These are phyloP conservation scores for Lateolabrax maculatus DNA, from an alignment of 2,797 vertebrate species.

Conservation along the genomic window DNA sequence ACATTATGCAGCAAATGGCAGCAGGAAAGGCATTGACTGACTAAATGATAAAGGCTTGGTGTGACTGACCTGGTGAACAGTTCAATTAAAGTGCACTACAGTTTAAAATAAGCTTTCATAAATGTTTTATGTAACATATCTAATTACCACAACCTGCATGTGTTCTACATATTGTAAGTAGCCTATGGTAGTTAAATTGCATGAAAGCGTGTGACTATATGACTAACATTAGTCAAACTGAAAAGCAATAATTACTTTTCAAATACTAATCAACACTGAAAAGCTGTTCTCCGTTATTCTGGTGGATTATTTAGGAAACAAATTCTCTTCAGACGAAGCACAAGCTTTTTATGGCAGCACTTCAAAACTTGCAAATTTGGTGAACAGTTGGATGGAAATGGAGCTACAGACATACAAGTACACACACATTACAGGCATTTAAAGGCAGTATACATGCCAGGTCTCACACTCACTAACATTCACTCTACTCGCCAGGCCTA, in stretches of 20 bases:
- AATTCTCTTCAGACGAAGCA: constrained; percentile 36
- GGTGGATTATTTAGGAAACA: constrained; percentile 37
- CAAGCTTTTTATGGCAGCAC: constrained; percentile 61
- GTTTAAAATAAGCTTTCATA: constrained; percentile 4
- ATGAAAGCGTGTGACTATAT: neutral
- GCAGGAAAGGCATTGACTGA: constrained; percentile 1
- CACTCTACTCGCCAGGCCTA: constrained; percentile 28
- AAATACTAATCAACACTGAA: neutral
- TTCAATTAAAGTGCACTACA: constrained; percentile 23
- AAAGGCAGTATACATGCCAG: constrained; percentile 33
- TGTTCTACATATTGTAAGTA: neutral
- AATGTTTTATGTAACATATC: neutral
- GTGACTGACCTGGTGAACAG: neutral
- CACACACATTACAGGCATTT: constrained; percentile 41
- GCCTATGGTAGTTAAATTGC: neutral
- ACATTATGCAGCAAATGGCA: neutral
- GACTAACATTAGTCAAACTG: neutral
- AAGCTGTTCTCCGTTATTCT: neutral
- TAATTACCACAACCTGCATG: neutral
- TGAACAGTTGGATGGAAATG: constrained; percentile 42
- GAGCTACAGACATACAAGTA: constrained; percentile 16
- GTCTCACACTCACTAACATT: constrained; percentile 32
- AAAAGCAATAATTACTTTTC: neutral
- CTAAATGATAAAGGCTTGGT: neutral
- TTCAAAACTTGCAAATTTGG: constrained; percentile 50